Evolutionary conservation across 2,888 invertebrate genomes (phyloP), one percentile per base, ranked within the genome.

Genomic region (Colletes collaris): DNA sequence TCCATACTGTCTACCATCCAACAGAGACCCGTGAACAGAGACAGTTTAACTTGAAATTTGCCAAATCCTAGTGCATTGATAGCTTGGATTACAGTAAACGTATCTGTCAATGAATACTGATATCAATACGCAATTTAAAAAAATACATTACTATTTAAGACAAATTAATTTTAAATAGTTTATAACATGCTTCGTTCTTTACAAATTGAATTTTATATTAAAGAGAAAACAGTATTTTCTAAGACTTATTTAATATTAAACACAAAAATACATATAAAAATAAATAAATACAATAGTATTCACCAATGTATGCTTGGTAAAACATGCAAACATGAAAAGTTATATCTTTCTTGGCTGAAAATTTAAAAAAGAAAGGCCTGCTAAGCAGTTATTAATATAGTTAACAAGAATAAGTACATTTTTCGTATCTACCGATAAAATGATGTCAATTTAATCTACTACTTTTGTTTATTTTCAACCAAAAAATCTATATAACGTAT

Each of bases 1-100:
- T 99, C 99, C 98, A 99, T 99, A 71, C 98, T 98, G 93, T 99
- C 99, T 0, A 98, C 98, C 98, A 98, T 99, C 98, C 98, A 97
- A 91, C 97, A 97, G 0, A 97, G 94, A 0, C 97, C 97, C 19
- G 97, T 97, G 90, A 97, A 96, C 19, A 97, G 93, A 0, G 97
- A 97, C 60, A 97, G 92, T 92, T 97, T 97, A 0, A 97, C 97
- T 95, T 97, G 97, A 92, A 97, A 97, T 95, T 96, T 97, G 50
- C 97, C 97, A 93, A 97, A 97, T 1, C 97, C 97, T 59, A 97
- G 94, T 0, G 96, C 96, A 93, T 97, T 97, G 27, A 97, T 97
- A 52, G 97, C 97, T 93, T 97, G 97, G 65, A 97, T 96, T 6
- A 97, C 97, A 8, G 97, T 97, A 90, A 96, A 97, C 52, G 97